Base-by-base conservation (phyloP, 2,113 vertebrate genomes). In the Xenopus borealis region DNA sequence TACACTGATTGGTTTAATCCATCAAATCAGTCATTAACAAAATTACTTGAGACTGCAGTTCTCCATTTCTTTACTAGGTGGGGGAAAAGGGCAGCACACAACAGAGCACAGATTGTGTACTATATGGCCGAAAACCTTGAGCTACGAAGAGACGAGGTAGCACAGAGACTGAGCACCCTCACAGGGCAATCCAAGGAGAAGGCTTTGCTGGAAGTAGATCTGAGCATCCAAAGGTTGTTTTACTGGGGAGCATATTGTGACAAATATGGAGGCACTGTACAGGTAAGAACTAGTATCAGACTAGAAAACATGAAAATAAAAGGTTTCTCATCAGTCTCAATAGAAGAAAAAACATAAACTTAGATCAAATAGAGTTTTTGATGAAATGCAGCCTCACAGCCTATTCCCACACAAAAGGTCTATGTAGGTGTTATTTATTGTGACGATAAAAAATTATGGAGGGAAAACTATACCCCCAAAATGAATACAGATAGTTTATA, bases 221-320 rank as follows among this genome's bases (percentile, higher is more conserved):
- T 92, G 40, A 92, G 94, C 40, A 33, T 90, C 1, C 79, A 63
- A 62, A 81, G 88, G 66, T 94, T 96, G 46, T 88, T 82, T 68
- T 82, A 87, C 0, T 97, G 94, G 93, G 94, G 90, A 0, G 87
- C 88, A 3, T 90, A 87, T 62, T 89, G 89, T 72, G 93, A 94
- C 62, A 92, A 92, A 81, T 67, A 85, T 3, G 81, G 83, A 10
- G 88, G 92, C 33, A 87, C 83, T 64, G 80, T 85, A 6, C 89
- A 86, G 83, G 95, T 96, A 65, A 88, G 89, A 5, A 16, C 4
- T 27, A 61, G 18, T 58, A 14, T 58, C 18, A 58, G 47, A 16
- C 33, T 14, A 5, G n/a, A 58, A 58, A 18, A 14, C 9, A 4
- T 57, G 3, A 57, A n/a, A 57, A 57, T 17, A 4, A 3, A n/a